Evolutionary conservation across 2,113 vertebrate genomes (phyloP).

Genomic region (Apteryx mantelli): DNA sequence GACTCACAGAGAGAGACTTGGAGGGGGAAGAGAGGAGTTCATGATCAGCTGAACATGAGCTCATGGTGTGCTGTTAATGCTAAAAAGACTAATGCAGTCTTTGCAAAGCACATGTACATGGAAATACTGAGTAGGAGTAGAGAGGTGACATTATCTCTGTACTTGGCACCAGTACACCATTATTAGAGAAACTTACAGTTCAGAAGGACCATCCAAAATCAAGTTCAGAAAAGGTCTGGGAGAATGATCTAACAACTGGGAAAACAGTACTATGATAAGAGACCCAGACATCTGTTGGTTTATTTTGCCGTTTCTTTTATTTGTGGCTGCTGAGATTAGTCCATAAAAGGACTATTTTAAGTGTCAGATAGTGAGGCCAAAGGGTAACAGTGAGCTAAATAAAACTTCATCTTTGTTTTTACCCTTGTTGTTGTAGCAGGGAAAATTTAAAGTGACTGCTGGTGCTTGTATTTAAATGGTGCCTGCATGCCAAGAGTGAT

Average conservation of each 20-base stretch:
- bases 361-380: not conserved
- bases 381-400: not conserved
- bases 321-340: not conserved
- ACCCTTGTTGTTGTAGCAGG: not conserved
- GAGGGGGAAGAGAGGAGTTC: slow-evolving; percentile 42
- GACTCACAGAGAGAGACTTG: slow-evolving; percentile 41
- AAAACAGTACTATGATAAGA: not conserved
- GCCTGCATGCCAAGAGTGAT: not conserved
- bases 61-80: slow-evolving; percentile 43
- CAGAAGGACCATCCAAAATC: slow-evolving; percentile 13
- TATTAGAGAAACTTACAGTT: slow-evolving; percentile 44
- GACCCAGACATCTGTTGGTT: not conserved
- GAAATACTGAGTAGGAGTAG: slow-evolving; percentile 52
- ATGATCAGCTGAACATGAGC: slow-evolving; percentile 69
- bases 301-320: slow-evolving; percentile 19
- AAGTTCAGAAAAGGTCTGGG: not conserved
- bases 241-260: slow-evolving; percentile 7
- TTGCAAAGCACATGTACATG: slow-evolving; percentile 42
- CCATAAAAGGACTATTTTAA: not conserved
- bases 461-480: not conserved
- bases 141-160: slow-evolving; percentile 32
- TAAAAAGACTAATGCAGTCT: slow-evolving; percentile 59
- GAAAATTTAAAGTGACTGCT: not conserved
- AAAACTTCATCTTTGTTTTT: not conserved
- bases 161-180: not conserved